Percentiles rank a stretch among this genome's conserved stretches.
These are phyloP conservation scores for Apodemus agrarius DNA, from an alignment of 2,797 vertebrate genomes.

Conservation along the genomic window DNA sequence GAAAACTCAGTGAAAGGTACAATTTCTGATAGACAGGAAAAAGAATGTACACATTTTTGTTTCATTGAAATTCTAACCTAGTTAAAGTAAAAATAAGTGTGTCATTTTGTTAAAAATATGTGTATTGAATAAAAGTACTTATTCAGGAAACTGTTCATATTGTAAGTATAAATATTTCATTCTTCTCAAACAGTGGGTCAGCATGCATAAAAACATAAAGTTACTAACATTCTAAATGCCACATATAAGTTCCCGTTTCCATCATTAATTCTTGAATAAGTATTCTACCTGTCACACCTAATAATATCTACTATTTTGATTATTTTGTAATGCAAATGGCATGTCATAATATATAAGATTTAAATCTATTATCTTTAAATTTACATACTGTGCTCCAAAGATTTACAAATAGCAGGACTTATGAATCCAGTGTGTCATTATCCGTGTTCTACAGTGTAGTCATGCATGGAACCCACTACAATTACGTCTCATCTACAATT, in stretches of 20 bases:
- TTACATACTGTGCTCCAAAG: neutral
- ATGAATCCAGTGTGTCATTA: neutral
- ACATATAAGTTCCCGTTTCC: neutral
- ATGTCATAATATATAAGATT: neutral
- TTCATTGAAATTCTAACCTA: neutral
- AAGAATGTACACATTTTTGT: neutral
- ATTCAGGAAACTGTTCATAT: neutral
- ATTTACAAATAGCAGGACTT: neutral
- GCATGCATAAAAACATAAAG: neutral
- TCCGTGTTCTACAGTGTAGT: rapidly evolving
- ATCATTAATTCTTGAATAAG: neutral
- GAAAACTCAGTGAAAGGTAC: neutral
- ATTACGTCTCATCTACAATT: neutral
- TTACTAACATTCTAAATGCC: neutral
- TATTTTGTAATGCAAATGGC: neutral
- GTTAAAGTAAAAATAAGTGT: neutral
- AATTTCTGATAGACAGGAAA: neutral
- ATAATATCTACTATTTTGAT: neutral
- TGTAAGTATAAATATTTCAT: neutral
- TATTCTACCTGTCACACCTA: neutral
- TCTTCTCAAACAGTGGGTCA: neutral
- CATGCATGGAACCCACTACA: neutral
- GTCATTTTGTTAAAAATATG: neutral
- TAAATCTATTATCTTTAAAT: neutral
- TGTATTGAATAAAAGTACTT: neutral